A percentile compares a stretch with the other conserved stretches of the same genome.
These are phyloP conservation scores for Cataglyphis hispanica DNA, from an alignment of 1,140 invertebrate species.

Conservation along the genomic window DNA sequence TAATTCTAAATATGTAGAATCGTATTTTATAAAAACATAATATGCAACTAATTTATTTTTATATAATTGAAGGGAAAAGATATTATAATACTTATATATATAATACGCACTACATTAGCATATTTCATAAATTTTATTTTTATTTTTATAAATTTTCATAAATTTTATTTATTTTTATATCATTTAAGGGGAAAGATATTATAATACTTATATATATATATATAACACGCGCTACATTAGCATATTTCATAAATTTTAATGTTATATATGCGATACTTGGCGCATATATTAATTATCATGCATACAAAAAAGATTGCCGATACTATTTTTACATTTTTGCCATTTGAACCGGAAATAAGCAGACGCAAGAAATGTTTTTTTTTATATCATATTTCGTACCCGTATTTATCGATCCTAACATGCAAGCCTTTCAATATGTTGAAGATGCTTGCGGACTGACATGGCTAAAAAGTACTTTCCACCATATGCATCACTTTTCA, in stretches of 20 bases:
- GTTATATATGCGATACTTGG: neutral
- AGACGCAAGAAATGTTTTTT: neutral
- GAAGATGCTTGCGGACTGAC: neutral
- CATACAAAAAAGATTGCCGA: neutral
- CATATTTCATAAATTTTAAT: conserved; percentile 9
- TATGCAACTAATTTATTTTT: neutral
- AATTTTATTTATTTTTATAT: neutral
- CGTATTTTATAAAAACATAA: no score
- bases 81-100: neutral
- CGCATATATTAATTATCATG: neutral
- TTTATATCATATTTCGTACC: neutral
- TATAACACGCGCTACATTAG: neutral
- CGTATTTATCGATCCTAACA: neutral
- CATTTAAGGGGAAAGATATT: neutral
- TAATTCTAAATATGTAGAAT: neutral
- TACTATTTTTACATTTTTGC: neutral
- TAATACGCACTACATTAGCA: neutral
- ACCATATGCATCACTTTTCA: conserved; percentile 36
- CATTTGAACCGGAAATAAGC: neutral
- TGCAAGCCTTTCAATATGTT: neutral
- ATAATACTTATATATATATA: no score
- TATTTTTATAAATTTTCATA: no score
- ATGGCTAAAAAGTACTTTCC: conserved; percentile 39
- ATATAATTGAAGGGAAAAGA: neutral
- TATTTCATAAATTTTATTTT: conserved; percentile 9